Conservation (phyloP, 2,888 invertebrate genomes). For the Tetheella fluctuosa region DNA sequence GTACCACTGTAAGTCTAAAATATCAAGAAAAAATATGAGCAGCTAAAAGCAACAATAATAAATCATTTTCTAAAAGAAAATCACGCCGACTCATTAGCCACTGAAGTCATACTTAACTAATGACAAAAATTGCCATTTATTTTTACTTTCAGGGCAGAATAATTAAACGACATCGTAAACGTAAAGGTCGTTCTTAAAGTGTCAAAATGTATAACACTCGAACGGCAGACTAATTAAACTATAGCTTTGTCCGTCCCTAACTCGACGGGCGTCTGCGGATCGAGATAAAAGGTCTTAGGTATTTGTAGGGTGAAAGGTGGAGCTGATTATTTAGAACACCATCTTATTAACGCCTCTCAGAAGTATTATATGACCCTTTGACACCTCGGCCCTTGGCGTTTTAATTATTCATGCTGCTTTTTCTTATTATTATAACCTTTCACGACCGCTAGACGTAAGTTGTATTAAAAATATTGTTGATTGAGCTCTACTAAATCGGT, state of each 20-base stretch:
- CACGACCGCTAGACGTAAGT: conserved; percentile 27
- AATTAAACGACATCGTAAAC: conserved; percentile 21
- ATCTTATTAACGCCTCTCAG: conserved; percentile 40
- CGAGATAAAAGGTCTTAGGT: conserved; percentile 45
- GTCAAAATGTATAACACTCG: conserved; percentile 38
- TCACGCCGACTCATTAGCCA: background rate
- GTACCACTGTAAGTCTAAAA: background rate
- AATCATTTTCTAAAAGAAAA: conserved; percentile 6
- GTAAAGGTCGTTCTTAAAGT: conserved; percentile 30
- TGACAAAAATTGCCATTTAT: conserved; percentile 13
- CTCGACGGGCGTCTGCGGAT: conserved; percentile 38
- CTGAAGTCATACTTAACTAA: conserved; percentile 10
- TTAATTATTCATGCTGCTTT: conserved; percentile 28
- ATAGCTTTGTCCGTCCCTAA: conserved; percentile 35
- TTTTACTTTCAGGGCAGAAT: conserved; percentile 2
- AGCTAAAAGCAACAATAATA: background rate
- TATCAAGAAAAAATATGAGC: background rate
- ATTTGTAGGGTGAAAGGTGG: conserved; percentile 41
- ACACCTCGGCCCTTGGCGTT: conserved; percentile 20
- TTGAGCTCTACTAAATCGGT: background rate
- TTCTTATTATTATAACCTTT: conserved; percentile 24
- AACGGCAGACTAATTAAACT: conserved; percentile 46
- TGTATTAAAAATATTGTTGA: background rate
- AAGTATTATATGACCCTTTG: conserved; percentile 29
- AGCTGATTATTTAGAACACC: conserved; percentile 49